Evolutionary conservation across 2,797 vertebrate genomes (phyloP).

Genomic region (Antrozous pallidus): DNA sequence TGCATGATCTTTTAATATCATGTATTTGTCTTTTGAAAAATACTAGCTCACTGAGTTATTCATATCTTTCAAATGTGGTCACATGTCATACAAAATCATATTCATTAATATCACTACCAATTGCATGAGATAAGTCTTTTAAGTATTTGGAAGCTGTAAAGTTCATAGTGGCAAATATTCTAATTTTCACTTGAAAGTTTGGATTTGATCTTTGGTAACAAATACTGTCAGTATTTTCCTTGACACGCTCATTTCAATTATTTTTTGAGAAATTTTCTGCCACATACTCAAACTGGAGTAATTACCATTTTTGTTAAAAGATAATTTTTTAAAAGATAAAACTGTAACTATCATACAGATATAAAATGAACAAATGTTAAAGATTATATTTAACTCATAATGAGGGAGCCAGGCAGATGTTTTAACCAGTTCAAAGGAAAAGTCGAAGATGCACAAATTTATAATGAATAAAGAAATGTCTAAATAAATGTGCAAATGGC

Average conservation of each 20-base stretch:
- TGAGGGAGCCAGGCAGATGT: not conserved
- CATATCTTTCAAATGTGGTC: not conserved
- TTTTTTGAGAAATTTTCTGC: conserved; percentile 36
- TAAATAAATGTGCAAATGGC: not conserved
- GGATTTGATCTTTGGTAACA: conserved; percentile 4
- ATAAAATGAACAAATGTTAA: conserved; percentile 20
- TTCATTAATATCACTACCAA: not conserved
- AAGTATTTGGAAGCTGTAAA: not conserved
- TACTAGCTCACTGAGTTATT: not conserved
- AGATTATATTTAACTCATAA: conserved; percentile 26
- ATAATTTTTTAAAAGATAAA: not conserved
- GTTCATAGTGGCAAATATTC: not conserved
- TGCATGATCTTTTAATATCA: not conserved
- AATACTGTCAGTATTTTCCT: conserved; percentile 28
- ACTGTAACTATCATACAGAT: not conserved
- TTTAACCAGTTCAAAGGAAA: conserved; percentile 8
- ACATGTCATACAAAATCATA: not conserved
- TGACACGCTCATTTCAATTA: conserved; percentile 9
- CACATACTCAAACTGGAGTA: conserved; percentile 8
- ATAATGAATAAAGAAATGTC: not conserved
- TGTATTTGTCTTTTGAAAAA: not conserved
- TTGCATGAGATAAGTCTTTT: not conserved
- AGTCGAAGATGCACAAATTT: not conserved
- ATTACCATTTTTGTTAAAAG: not conserved
- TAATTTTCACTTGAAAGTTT: conserved; percentile 33